Percentiles rank a stretch among this genome's conserved stretches.
phyloP scores from a whole-genome alignment of 2,113 vertebrate genomes.

The Oxygymnocypris stewartii region DNA sequence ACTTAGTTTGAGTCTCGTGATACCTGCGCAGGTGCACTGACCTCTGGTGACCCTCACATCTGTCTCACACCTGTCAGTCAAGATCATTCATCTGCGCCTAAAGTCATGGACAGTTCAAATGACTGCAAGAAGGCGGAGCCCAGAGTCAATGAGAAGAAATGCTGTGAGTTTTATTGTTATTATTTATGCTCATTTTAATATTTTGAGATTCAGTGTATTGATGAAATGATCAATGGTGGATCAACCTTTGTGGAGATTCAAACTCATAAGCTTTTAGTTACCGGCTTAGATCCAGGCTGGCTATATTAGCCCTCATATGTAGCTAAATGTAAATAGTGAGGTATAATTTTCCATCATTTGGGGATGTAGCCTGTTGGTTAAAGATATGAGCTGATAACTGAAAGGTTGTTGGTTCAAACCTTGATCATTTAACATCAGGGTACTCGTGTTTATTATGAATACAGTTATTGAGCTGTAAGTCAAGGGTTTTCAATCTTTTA shows the following conservation, averaged over 20 bases:
- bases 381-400: too few relatives aligned
- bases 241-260: not conserved
- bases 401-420: too few relatives aligned
- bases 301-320: not conserved
- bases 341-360: too few relatives aligned
- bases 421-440: too few relatives aligned
- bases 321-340: not conserved
- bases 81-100: slow-evolving; percentile 56
- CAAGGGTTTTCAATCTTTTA: too few relatives aligned
- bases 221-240: not conserved
- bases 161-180: slow-evolving; percentile 76
- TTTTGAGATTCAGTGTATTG: not conserved
- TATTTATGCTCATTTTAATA: not conserved
- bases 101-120: slow-evolving; percentile 51
- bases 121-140: slow-evolving; percentile 62
- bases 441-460: too few relatives aligned
- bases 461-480: too few relatives aligned
- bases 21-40: slow-evolving; percentile 23
- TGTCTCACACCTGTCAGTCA: slow-evolving; percentile 29
- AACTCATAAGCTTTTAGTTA: not conserved
- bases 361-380: too few relatives aligned
- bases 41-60: not conserved
- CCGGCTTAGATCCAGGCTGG: too few relatives aligned
- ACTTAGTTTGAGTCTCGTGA: not conserved
- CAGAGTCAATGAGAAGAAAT: slow-evolving; percentile 73